Base-by-base conservation (phyloP, 2,797 vertebrate species). In the Dendrocincla tyrannina region DNA sequence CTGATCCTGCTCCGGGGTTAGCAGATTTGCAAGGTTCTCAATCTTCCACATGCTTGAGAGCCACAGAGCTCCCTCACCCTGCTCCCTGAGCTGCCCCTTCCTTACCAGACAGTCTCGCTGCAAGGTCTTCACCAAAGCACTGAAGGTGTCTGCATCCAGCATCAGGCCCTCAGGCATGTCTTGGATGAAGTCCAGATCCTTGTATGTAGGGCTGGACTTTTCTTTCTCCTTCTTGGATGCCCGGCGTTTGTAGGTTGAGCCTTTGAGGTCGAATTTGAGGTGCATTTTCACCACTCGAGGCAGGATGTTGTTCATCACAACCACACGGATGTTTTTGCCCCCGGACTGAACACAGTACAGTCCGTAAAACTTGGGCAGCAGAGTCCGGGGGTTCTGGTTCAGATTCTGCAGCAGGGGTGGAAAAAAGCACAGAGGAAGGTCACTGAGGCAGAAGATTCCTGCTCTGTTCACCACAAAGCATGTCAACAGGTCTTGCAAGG, bases 281-380 rank as follows among this genome's bases (percentile, higher is more conserved):
- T 99, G 99, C 99, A 99, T 99, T 93, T 98, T 99, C 37, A 99
- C 99, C 13, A 98, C 98, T 0, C 99, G 98, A 2, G 99, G 99
- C 88, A 99, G 97, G 60, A 99, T 98, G 28, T 99, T 99, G 98
- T 99, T 99, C 99, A 99, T 99, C 79, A 99, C 99, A 15, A 99
- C 99, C 93, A 99, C 98, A 0, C 99, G 99, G 96, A 99, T 99
- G 97, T 99, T 99, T 97, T 99, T 99, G 68, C 99, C 99, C 0
- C 99, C 99, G 0, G 99, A 99, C 88, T 99, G 99, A 95, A 99
- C 99, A 2, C 99, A 99, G 97, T 99, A 99, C 69, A 99, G 98
- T 93, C 99, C 99, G 1, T 99, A 99, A 79, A 99, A 99, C 97
- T 99, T 99, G 84, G 99, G 99, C 96, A 99, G 98, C 96, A 99